Evolutionary conservation across 2,888 invertebrate genomes (phyloP), one percentile per base, ranked within the genome.

Genomic region (Dorcus parallelipipedus): DNA sequence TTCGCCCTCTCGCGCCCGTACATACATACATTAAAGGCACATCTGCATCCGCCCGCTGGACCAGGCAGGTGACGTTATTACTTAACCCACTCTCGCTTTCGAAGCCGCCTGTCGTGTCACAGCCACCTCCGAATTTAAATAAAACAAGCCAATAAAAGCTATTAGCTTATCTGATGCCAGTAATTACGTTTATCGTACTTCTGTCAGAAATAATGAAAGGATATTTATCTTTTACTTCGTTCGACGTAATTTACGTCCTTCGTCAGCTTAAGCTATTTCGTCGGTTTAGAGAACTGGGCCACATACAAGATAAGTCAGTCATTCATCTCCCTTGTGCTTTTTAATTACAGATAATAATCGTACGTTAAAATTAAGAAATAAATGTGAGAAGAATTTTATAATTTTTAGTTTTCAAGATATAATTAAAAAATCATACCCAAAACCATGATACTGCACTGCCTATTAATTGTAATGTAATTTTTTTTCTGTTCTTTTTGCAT

Each of bases 161-260:
- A 54, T 58, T 58, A 58, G 53, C 54, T 58, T 58, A 58, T 58
- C 50, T 50, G 54, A 58, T 54, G 33, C 49, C 45, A 33, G 54
- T 58, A 58, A 58, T 58, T 50, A 50, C 49, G 49, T 58, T 54
- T 58, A 58, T 58, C 57, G 52, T 53, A 42, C 49, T 38, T 38
- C 45, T 51, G 52, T 56, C 48, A 39, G 52, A 56, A 52, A 47
- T 56, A 56, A 56, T 52, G 56, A 56, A 51, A 51, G 52, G 51
- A 56, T 56, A 52, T 56, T 52, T 56, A 56, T 56, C 56, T 43
- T 47, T 47, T 39, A 45, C 45, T 10, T 20, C 14, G 14, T 20
- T 45, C 14, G 56, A 42, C 45, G 45, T 53, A 50, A 56, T 50
- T 56, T 56, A 56, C 49, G 56, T 50, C 56, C 56, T 20, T 49